These are phyloP conservation scores for Polyergus mexicanus DNA, from an alignment of 1,140 invertebrate species.

Conservation along the genomic window DNA sequence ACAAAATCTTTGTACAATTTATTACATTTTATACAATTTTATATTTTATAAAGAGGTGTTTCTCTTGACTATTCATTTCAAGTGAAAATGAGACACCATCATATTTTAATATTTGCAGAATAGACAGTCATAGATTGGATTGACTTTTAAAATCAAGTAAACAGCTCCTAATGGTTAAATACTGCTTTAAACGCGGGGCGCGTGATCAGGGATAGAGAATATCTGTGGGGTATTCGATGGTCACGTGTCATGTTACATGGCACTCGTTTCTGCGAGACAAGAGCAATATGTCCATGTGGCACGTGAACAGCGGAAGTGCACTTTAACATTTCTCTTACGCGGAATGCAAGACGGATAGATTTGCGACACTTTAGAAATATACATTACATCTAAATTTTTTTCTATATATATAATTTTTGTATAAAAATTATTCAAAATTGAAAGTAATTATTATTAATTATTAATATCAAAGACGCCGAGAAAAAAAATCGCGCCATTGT, in stretches of 20 bases:
- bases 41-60: conserved; percentile 4
- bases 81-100: conserved; percentile 18
- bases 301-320: conserved; percentile 78
- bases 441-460: not conserved
- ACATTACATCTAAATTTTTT: not conserved
- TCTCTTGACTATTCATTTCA: not conserved
- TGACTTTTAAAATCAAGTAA: conserved; percentile 83
- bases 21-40: not conserved
- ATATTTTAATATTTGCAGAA: conserved; percentile 38
- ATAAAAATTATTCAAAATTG: not conserved
- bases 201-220: conserved; percentile 59
- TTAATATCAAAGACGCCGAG: too few relatives aligned
- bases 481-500: too few relatives aligned
- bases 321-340: conserved; percentile 32
- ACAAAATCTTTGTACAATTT: not conserved
- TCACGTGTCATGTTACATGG: conserved; percentile 84
- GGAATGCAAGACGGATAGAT: conserved; percentile 17
- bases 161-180: conserved; percentile 83
- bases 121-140: conserved; percentile 46
- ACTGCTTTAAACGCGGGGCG: conserved; percentile 66
- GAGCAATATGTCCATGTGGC: conserved; percentile 82
- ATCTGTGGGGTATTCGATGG: conserved; percentile 73
- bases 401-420: not conserved
- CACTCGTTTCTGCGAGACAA: conserved; percentile 75
- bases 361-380: conserved; percentile 5